These are phyloP conservation scores for Takifugu ocellatus DNA, from an alignment of 2,797 vertebrate genomes.

Conservation along the genomic window DNA sequence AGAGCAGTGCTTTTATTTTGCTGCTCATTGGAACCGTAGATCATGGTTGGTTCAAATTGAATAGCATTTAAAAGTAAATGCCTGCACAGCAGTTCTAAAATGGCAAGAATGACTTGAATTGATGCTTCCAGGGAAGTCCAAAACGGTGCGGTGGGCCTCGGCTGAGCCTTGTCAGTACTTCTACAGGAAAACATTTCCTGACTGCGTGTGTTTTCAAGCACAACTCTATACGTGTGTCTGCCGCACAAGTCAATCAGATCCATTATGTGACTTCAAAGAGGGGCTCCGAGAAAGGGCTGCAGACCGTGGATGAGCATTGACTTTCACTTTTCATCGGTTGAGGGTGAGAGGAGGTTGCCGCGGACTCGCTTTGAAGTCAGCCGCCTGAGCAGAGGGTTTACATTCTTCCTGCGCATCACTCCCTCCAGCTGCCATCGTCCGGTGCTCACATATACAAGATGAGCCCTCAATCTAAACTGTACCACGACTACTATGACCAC, in stretches of 20 bases:
- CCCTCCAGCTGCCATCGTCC: background rate
- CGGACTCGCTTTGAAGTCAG: constrained; percentile 63
- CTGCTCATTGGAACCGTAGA: too few species aligned
- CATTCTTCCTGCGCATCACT: constrained; percentile 38
- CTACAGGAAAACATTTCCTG: background rate
- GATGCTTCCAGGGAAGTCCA: too few species aligned
- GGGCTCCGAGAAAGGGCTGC: constrained; percentile 37
- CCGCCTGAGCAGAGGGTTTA: constrained; percentile 61
- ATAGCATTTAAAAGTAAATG: too few species aligned
- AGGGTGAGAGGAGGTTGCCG: constrained; percentile 51
- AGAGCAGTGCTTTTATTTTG: too few species aligned
- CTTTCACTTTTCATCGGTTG: constrained; percentile 64
- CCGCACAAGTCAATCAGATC: constrained; percentile 57
- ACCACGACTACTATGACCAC: background rate
- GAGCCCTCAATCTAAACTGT: background rate
- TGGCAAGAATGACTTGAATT: too few species aligned
- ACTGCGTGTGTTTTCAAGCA: constrained; percentile 2
- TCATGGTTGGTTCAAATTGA: too few species aligned
- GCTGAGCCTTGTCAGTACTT: too few species aligned
- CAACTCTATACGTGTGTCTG: background rate
- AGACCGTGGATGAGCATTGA: constrained; percentile 63
- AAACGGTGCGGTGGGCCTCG: too few species aligned
- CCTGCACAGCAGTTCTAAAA: too few species aligned
- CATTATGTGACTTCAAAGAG: constrained; percentile 62
- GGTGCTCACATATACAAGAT: background rate